Percentiles rank a stretch among this genome's conserved stretches.
Conservation (phyloP, 2,888 invertebrate species). For the Zygothrica quintamaculata region DNA sequence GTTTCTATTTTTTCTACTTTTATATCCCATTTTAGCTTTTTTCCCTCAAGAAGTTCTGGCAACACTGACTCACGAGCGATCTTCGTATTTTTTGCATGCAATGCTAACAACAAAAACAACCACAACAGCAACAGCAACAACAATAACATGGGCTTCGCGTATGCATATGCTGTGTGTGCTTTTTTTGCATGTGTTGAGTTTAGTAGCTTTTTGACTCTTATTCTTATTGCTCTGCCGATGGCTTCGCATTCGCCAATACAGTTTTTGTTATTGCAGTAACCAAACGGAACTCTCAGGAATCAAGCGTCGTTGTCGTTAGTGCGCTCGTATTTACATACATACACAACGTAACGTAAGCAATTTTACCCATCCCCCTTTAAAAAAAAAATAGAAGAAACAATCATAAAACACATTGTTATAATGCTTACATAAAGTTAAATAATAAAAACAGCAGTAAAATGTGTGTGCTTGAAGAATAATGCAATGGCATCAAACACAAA, state of each 20-base stretch:
- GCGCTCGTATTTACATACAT: slow-evolving; percentile 44
- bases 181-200: slow-evolving; percentile 45
- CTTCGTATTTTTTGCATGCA: slow-evolving; percentile 70
- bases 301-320: slow-evolving; percentile 68
- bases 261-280: slow-evolving; percentile 63
- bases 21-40: too few relatives aligned
- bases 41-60: too few relatives aligned
- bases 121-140: slow-evolving; percentile 51
- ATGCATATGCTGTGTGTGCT: slow-evolving; percentile 40
- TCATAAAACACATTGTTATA: slow-evolving; percentile 36
- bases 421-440: slow-evolving; percentile 46
- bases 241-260: slow-evolving; percentile 34
- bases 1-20: too few relatives aligned
- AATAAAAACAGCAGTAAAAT: slow-evolving; percentile 23
- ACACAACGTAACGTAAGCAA: slow-evolving; percentile 42
- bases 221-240: slow-evolving; percentile 52
- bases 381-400: slow-evolving; percentile 14
- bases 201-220: slow-evolving; percentile 49
- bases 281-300: slow-evolving; percentile 80
- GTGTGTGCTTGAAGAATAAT: slow-evolving; percentile 38
- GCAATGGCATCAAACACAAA: slow-evolving; percentile 49
- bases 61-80: slow-evolving; percentile 58
- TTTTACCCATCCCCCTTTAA: slow-evolving; percentile 13
- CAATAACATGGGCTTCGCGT: slow-evolving; percentile 60
- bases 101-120: too few relatives aligned